Percentiles rank a stretch among this genome's conserved stretches.
Evolutionary conservation across 2,113 vertebrate species (phyloP).

Genomic region (Leptocoma aspasia): DNA sequence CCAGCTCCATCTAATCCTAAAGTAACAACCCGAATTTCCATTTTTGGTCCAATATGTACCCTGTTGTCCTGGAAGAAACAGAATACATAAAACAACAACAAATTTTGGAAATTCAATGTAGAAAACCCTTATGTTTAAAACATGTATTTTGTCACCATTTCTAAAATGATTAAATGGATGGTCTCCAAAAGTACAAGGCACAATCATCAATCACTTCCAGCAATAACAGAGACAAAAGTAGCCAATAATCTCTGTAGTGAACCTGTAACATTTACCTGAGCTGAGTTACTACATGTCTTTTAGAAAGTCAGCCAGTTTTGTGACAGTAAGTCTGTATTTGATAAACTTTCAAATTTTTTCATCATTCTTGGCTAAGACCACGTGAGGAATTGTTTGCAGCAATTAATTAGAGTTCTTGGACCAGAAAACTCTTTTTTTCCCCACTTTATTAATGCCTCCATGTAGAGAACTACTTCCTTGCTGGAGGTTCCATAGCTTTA

Average conservation of each 20-base stretch:
- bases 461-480: not conserved
- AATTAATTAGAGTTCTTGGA: not conserved
- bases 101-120: not conserved
- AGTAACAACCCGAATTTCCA: slow-evolving; percentile 98
- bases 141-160: not conserved
- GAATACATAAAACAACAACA: not conserved
- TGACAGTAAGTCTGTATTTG: not conserved
- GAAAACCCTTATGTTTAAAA: not conserved
- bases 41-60: slow-evolving; percentile 98
- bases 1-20: slow-evolving; percentile 94
- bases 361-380: not conserved
- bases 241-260: not conserved
- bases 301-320: not conserved
- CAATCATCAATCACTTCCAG: not conserved
- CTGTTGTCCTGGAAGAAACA: slow-evolving; percentile 87
- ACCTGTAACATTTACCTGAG: not conserved
- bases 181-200: not conserved
- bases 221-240: not conserved
- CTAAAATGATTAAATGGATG: not conserved
- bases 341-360: not conserved
- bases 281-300: not conserved
- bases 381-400: not conserved
- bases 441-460: not conserved
- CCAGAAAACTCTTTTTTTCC: not conserved
- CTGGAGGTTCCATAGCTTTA: not conserved